Evolutionary conservation across 2,113 vertebrate species (phyloP).

Genomic region (Esox niger): DNA sequence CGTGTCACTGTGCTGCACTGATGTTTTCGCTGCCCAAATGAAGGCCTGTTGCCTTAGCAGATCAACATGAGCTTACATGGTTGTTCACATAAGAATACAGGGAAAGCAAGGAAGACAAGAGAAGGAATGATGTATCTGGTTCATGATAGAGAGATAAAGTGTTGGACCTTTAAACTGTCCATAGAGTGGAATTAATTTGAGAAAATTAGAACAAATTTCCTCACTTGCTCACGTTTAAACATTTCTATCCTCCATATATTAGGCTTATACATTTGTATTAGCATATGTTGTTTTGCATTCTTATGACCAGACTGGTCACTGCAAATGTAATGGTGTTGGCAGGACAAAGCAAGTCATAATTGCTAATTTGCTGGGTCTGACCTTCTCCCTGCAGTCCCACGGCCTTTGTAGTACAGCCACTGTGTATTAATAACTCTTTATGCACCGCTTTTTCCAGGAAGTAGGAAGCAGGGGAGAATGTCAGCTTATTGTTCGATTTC

Average conservation of each 20-base stretch:
- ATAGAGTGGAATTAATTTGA: too few species aligned
- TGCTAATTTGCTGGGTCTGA: slow-evolving; percentile 9
- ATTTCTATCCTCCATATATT: not conserved
- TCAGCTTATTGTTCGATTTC: slow-evolving; percentile 64
- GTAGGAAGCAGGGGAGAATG: slow-evolving; percentile 50
- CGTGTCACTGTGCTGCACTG: slow-evolving; percentile 14
- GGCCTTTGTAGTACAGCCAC: slow-evolving; percentile 32
- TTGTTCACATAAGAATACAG: not conserved
- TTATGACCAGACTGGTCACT: not conserved
- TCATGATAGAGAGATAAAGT: too few species aligned
- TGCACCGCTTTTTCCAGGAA: slow-evolving; percentile 51
- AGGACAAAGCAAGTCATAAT: slow-evolving; percentile 4
- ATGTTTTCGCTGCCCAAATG: slow-evolving; percentile 18
- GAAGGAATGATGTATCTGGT: too few species aligned
- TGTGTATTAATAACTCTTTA: slow-evolving; percentile 64
- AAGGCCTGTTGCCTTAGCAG: slow-evolving; percentile 29
- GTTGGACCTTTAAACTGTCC: too few species aligned
- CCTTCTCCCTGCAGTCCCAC: slow-evolving; percentile 14
- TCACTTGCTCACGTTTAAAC: too few species aligned
- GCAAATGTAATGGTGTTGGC: slow-evolving; percentile 3
- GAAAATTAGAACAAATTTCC: too few species aligned
- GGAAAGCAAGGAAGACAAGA: too few species aligned
- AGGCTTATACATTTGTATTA: not conserved
- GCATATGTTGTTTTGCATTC: not conserved
- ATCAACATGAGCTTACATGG: not conserved